Base-by-base conservation (phyloP, 2,888 invertebrate genomes). In the Drosophila melanosoma region DNA sequence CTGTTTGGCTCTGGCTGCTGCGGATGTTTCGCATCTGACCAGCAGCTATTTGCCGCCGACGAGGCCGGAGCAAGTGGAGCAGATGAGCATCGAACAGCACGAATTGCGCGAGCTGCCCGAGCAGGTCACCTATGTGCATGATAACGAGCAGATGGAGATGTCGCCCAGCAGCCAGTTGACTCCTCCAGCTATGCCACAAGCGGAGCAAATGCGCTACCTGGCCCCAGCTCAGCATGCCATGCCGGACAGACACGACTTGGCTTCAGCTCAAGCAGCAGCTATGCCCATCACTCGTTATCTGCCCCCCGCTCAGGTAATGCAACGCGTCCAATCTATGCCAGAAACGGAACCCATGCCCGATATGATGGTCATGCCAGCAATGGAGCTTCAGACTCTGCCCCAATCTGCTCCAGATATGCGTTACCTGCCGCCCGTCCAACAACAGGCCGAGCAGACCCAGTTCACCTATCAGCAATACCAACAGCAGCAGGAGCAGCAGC, bases 21-120 rank as follows among this genome's bases (percentile, higher is more conserved):
- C 88, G 11, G 91, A 91, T 84, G 90, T 91, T 10, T 90, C 91
- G 29, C 91, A 90, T 62, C 64, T 91, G 67, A 1, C 68, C 64
- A 82, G 69, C 71, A 81, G 82, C 56, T 90, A 91, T 61, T 52
- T 91, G 76, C 90, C 91, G 1, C 90, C 91, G 12, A 38, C 79
- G 0, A 69, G 69, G 23, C 89, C 89, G 12, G 85, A 89, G 33
- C 84, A 77, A 59, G 79, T 87, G 26, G 73, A 87, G 52, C 83
- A 84, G 23, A 89, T 88, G 82, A 85, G 78, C 36, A 90, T 91
- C 57, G 91, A 91, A 58, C 78, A 87, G 70, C 91, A 91, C 54
- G 83, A 91, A 67, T 72, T 91, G 60, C 78, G 87, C 0, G 91
- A 90, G 33, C 57, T 91, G 69, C 91, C 91, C 17, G 90, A 90